These are phyloP conservation scores for Dicyrtomina minuta DNA, from an alignment of 2,888 invertebrate species.

Conservation along the genomic window DNA sequence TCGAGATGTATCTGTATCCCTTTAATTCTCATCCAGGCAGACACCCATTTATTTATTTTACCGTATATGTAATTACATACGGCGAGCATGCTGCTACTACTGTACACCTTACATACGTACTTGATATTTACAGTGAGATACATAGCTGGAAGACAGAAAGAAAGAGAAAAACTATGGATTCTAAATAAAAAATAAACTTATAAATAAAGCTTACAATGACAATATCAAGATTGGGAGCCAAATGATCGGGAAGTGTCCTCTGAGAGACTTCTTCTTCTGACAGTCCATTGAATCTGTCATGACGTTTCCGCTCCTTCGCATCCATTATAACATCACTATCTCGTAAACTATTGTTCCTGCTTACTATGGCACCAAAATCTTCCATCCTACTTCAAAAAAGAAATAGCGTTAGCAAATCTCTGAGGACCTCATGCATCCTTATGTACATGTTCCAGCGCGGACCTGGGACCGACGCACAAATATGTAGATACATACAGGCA, in stretches of 20 bases:
- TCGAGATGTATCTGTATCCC: no score
- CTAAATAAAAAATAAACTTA: neutral
- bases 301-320: constrained; percentile 84
- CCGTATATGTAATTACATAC: no score
- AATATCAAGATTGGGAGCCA: constrained; percentile 91
- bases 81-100: no score
- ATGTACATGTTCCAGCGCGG: no score
- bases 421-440: no score
- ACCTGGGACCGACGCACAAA: no score
- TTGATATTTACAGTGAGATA: neutral
- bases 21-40: no score
- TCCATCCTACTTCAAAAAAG: constrained; percentile 35
- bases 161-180: neutral
- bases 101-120: no score
- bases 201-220: constrained; percentile 82
- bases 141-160: neutral
- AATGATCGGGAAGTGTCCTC: constrained; percentile 90
- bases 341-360: constrained; percentile 28
- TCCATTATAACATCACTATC: constrained; percentile 39
- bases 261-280: constrained; percentile 94
- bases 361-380: constrained; percentile 36
- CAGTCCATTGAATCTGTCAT: constrained; percentile 94
- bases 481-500: no score
- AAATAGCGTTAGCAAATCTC: no score
- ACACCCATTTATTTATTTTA: no score